These are phyloP conservation scores for Calcarius lapponicus DNA, from an alignment of 2,797 vertebrate genomes.

Conservation along the genomic window DNA sequence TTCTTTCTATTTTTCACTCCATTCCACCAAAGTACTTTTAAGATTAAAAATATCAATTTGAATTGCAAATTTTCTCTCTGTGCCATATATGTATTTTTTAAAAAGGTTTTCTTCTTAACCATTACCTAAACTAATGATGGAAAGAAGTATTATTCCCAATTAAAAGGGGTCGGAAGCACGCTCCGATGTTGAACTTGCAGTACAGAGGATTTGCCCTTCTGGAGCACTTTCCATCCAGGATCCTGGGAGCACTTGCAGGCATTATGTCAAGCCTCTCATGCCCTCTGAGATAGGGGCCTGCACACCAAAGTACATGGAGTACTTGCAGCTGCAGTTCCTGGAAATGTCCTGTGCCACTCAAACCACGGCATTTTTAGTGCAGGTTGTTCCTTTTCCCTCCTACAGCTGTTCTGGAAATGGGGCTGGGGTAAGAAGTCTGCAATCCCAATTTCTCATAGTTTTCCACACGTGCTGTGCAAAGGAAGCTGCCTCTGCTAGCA, in stretches of 20 bases:
- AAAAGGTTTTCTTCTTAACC: slow-evolving; percentile 49
- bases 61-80: slow-evolving; percentile 66
- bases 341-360: neutral
- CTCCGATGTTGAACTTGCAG: slow-evolving; percentile 20
- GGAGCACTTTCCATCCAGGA: neutral
- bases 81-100: neutral
- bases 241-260: neutral
- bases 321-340: neutral
- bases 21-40: slow-evolving; percentile 68
- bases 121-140: slow-evolving; percentile 47
- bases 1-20: slow-evolving; percentile 59
- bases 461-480: neutral
- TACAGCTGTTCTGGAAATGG: neutral
- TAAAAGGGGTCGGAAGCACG: neutral
- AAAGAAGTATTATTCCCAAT: slow-evolving; percentile 22
- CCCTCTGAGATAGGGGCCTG: neutral
- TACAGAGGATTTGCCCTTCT: neutral
- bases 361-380: neutral
- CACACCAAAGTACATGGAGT: neutral
- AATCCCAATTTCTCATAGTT: neutral
- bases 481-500: neutral
- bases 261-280: neutral
- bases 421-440: neutral
- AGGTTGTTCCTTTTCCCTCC: neutral
- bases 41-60: slow-evolving; percentile 71